These are phyloP conservation scores for Stenopsyche tienmushanensis DNA, from an alignment of 1,140 invertebrate genomes.

Conservation along the genomic window DNA sequence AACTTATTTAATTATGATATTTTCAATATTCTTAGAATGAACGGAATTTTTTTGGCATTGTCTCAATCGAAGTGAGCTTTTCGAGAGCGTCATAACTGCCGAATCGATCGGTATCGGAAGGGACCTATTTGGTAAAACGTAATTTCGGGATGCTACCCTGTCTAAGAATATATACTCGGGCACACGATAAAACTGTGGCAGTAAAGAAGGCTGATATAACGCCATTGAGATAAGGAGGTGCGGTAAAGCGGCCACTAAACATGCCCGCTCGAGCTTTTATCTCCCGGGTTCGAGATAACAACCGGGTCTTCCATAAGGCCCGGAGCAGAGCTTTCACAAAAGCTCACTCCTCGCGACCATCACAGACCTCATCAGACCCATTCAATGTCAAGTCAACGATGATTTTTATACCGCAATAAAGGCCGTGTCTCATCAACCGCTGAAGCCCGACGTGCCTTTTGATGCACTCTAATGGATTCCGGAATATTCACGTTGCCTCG, in stretches of 20 bases:
- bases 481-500: no score
- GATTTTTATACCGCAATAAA: neutral
- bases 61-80: neutral
- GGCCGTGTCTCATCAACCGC: no score
- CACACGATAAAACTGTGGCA: constrained; percentile 19
- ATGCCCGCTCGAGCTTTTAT: constrained; percentile 21
- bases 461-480: no score
- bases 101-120: neutral
- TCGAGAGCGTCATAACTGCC: no score
- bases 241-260: constrained; percentile 29
- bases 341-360: neutral
- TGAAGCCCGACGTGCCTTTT: no score
- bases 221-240: constrained; percentile 23
- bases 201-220: constrained; percentile 31
- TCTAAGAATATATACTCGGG: constrained; percentile 8
- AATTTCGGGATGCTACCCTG: neutral
- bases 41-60: no score
- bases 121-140: no score
- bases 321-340: neutral
- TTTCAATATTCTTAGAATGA: no score
- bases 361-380: neutral
- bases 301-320: neutral
- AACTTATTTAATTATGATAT: no score
- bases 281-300: no score
- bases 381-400: neutral